Conservation (phyloP, 2,113 vertebrate genomes). For the Chloebia gouldiae region DNA sequence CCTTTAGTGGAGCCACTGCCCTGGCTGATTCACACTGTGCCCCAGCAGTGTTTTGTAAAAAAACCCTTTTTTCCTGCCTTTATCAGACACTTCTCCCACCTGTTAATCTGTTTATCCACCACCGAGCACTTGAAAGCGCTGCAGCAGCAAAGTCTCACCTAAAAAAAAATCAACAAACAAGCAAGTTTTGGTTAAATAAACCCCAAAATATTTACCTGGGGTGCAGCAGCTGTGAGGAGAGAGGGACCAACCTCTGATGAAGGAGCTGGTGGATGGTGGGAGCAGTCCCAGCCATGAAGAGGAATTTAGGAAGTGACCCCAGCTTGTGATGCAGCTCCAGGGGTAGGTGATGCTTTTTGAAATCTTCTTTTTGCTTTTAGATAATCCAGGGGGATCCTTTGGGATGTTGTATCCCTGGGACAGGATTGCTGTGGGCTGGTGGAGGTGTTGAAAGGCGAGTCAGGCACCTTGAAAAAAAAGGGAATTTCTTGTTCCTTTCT, state of each 20-base stretch:
- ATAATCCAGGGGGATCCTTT: rapidly evolving
- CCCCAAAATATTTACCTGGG: background rate
- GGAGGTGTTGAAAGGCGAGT: too few species aligned
- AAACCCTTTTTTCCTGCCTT: background rate
- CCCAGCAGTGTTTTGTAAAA: background rate
- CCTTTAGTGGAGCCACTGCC: background rate
- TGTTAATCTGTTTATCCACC: background rate
- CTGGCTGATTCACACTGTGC: background rate
- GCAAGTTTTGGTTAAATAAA: background rate
- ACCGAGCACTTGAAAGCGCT: background rate
- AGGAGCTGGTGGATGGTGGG: background rate
- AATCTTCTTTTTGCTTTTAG: background rate
- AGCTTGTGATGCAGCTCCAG: rapidly evolving
- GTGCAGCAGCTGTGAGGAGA: background rate
- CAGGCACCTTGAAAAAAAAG: too few species aligned
- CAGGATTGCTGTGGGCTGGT: too few species aligned
- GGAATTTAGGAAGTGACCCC: background rate
- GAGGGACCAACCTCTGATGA: rapidly evolving
- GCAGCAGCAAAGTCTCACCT: background rate
- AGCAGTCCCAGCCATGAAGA: background rate
- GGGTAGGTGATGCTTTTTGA: background rate
- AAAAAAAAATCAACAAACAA: background rate
- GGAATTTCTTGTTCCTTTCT: too few species aligned
- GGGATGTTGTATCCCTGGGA: too few species aligned
- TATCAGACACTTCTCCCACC: background rate